Evolutionary conservation across 2,888 invertebrate genomes (phyloP).

Genomic region (Calameuta pallipes): DNA sequence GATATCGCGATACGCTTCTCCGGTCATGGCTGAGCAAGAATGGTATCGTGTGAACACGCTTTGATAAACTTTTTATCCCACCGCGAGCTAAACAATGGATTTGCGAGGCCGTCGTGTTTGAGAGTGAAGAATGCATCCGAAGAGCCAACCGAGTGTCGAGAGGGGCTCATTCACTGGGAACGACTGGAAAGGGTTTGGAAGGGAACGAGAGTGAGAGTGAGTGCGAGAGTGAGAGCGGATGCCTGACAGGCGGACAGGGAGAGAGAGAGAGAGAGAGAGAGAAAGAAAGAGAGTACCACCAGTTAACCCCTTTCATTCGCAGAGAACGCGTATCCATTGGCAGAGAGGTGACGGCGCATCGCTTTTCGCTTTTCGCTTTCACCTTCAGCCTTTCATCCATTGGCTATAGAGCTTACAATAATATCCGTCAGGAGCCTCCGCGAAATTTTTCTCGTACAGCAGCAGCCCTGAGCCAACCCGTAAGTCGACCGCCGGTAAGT

Average conservation of each 20-base stretch:
- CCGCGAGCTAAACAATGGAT: conserved; percentile 1
- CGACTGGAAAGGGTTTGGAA: no score
- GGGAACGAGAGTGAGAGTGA: background rate
- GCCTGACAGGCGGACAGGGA: background rate
- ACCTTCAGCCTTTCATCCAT: no score
- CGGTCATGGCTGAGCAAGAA: background rate
- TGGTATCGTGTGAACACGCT: background rate
- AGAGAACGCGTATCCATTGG: background rate
- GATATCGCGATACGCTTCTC: conserved; percentile 10
- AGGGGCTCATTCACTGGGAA: background rate
- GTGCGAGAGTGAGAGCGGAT: conserved; percentile 9
- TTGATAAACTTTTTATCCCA: background rate
- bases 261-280: conserved; percentile 4
- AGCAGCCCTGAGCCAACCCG: no score
- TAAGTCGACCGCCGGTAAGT: background rate
- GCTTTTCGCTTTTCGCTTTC: no score
- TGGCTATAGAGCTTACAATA: no score
- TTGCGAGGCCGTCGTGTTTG: background rate
- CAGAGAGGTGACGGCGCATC: no score
- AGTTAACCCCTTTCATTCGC: conserved; percentile 1
- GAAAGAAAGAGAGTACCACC: conserved; percentile 1
- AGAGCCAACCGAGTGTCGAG: background rate
- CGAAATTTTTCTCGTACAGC: no score
- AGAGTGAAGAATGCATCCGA: conserved; percentile 8
- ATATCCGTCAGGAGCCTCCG: no score